Conservation (phyloP, 2,888 invertebrate species). For the Lomographa bimaculata region DNA sequence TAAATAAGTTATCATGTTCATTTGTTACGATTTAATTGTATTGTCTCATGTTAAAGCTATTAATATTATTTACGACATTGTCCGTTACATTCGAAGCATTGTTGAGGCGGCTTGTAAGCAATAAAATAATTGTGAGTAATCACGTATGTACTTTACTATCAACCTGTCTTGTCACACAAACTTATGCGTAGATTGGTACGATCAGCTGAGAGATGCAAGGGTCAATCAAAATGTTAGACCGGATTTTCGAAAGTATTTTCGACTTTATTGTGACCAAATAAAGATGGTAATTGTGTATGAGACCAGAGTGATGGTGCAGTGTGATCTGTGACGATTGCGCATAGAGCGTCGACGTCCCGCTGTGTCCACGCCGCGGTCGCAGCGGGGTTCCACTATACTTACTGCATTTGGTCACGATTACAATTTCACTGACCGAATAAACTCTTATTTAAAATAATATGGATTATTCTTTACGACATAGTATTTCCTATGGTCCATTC, state of each 20-base stretch:
- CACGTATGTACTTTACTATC: slow-evolving; percentile 48
- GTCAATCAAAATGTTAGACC: slow-evolving; percentile 6
- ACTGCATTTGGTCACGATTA: slow-evolving; percentile 73
- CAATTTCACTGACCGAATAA: slow-evolving; percentile 64
- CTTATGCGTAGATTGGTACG: slow-evolving; percentile 25
- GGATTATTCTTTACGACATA: slow-evolving; percentile 38
- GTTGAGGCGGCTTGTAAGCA: slow-evolving; percentile 42
- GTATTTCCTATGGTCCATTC: slow-evolving; percentile 24
- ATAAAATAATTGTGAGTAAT: slow-evolving; percentile 56
- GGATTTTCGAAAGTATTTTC: slow-evolving; percentile 13
- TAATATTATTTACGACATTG: slow-evolving; percentile 32
- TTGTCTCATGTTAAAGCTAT: slow-evolving; percentile 24
- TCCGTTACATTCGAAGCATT: slow-evolving; percentile 38
- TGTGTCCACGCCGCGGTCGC: slow-evolving; percentile 58
- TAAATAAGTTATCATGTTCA: slow-evolving; percentile 13
- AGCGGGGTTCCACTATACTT: slow-evolving; percentile 60
- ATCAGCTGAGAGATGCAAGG: slow-evolving; percentile 15
- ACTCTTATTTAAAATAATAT: slow-evolving; percentile 52
- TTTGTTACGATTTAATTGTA: slow-evolving; percentile 20
- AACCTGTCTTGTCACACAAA: slow-evolving; percentile 44
- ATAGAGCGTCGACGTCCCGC: slow-evolving; percentile 56
- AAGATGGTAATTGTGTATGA: slow-evolving; percentile 13
- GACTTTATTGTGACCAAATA: slow-evolving; percentile 25
- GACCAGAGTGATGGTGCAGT: slow-evolving; percentile 20
- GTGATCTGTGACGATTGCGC: slow-evolving; percentile 38